Conservation (phyloP, 2,888 invertebrate genomes). For the Apamea sordens region DNA sequence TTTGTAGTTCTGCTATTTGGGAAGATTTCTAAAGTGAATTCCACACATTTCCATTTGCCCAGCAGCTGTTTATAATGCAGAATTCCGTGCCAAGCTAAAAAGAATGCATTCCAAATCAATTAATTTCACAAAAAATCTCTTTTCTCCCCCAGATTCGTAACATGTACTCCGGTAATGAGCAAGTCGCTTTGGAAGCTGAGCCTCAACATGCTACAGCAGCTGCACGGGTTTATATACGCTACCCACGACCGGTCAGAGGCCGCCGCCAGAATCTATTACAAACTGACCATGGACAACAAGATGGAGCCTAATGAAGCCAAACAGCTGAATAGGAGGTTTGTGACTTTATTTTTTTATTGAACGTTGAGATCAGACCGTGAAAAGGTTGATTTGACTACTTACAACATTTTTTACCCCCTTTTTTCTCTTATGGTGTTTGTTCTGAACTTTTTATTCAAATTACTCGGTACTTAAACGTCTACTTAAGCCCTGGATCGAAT, state of each 20-base stretch:
- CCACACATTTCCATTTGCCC: not conserved
- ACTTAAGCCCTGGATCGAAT: too few species aligned
- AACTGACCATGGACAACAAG: constrained; percentile 82
- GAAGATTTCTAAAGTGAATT: not conserved
- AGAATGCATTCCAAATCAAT: not conserved
- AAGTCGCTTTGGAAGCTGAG: constrained; percentile 90
- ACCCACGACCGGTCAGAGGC: constrained; percentile 83
- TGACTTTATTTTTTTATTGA: constrained; percentile 6
- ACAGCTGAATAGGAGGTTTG: constrained; percentile 83
- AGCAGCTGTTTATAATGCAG: not conserved
- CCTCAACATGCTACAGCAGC: constrained; percentile 81
- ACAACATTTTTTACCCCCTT: not conserved
- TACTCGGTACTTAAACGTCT: not conserved
- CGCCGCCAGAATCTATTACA: constrained; percentile 85
- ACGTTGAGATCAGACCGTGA: not conserved
- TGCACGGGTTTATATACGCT: constrained; percentile 86
- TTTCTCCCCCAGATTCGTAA: constrained; percentile 90
- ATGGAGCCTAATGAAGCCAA: constrained; percentile 76
- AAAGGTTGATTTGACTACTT: too few species aligned
- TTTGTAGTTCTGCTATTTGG: not conserved
- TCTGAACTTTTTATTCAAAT: not conserved
- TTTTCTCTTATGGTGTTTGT: not conserved
- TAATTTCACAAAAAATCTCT: not conserved
- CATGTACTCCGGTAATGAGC: constrained; percentile 93
- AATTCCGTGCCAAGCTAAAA: not conserved